These are phyloP conservation scores for Prionchulus punctatus DNA, from an alignment of 2,888 invertebrate genomes.

Conservation along the genomic window DNA sequence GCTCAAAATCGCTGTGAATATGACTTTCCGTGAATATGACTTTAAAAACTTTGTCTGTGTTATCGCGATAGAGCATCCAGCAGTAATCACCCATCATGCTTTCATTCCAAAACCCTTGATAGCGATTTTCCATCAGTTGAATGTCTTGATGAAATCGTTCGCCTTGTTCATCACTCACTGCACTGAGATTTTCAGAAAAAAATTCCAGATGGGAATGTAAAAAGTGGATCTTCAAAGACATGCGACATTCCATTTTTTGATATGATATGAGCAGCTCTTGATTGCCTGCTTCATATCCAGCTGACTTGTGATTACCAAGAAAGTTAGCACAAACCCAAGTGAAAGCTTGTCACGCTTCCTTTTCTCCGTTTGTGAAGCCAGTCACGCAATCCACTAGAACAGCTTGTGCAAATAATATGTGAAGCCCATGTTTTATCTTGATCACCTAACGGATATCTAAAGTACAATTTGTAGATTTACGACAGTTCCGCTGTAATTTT, in stretches of 20 bases:
- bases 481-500: slow-evolving; percentile 1
- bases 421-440: slow-evolving; percentile 8
- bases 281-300: slow-evolving; percentile 8
- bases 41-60: background rate
- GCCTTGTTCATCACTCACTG: slow-evolving; percentile 30
- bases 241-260: slow-evolving; percentile 22
- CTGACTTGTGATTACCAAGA: slow-evolving; percentile 12
- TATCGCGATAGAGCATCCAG: slow-evolving; percentile 14
- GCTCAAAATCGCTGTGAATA: slow-evolving; percentile 9
- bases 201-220: slow-evolving; percentile 28
- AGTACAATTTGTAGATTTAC: slow-evolving; percentile 9
- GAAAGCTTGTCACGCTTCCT: slow-evolving; percentile 8
- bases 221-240: slow-evolving; percentile 32
- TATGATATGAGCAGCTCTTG: slow-evolving; percentile 9
- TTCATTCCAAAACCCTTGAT: slow-evolving; percentile 25
- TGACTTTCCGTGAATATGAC: too few relatives aligned
- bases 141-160: slow-evolving; percentile 34
- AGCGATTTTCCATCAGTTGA: slow-evolving; percentile 24
- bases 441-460: slow-evolving; percentile 7
- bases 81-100: slow-evolving; percentile 31
- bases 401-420: background rate
- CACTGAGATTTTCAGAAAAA: slow-evolving; percentile 32
- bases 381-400: background rate
- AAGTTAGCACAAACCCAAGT: slow-evolving; percentile 11
- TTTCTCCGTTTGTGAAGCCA: slow-evolving; percentile 2